Evolutionary conservation across 2,888 invertebrate species (phyloP), one percentile per base, ranked within the genome.

Genomic region (Monoplex corrugatus): DNA sequence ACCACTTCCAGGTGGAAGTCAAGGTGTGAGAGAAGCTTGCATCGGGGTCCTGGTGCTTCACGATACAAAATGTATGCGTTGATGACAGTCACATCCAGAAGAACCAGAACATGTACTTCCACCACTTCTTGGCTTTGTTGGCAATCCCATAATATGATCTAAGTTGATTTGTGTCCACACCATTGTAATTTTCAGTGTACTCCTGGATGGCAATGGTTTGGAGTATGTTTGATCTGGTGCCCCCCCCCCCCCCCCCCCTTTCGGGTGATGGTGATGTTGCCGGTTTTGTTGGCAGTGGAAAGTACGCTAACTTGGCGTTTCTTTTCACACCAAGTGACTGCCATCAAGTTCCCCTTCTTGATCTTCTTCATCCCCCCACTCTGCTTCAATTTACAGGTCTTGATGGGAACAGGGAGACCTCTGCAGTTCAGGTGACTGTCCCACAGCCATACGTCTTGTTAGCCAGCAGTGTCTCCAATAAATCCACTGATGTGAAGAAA

Each of bases 71-170:
- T 35, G 57, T 85, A 85, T 10, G 87, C 87, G n/a, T 87, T 87
- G 78, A 87, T 72, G 44, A 43, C 10, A 35, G n/a, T 35, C n/a
- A 78, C 45, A 38, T 87, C 78, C 10, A 10, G 10, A 78, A 8
- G 32, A 87, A 78, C 87, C 87, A 87, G 35, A 87, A 45, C 45
- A 87, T 19, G 45, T 78, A 87, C 19, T 75, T 50, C 80, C 80
- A 87, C 44, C 43, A 78, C 45, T 78, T 87, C 28, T 45, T 44
- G 38, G 80, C 86, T n/a, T 43, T 86, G 63, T 72, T 72, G n/a
- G 84, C 84, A 44, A 83, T 63, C n/a, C 50, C 45, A 43, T 72
- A 88, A 43, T 83, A 84, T 32, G 82, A 82, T 23, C 68, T 68
- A 10, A 68, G 86, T 45, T 87, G 87, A 44, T 78, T 87, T 1